phyloP scores from a whole-genome alignment of 2,113 vertebrate species.

The Tinamus guttatus region DNA sequence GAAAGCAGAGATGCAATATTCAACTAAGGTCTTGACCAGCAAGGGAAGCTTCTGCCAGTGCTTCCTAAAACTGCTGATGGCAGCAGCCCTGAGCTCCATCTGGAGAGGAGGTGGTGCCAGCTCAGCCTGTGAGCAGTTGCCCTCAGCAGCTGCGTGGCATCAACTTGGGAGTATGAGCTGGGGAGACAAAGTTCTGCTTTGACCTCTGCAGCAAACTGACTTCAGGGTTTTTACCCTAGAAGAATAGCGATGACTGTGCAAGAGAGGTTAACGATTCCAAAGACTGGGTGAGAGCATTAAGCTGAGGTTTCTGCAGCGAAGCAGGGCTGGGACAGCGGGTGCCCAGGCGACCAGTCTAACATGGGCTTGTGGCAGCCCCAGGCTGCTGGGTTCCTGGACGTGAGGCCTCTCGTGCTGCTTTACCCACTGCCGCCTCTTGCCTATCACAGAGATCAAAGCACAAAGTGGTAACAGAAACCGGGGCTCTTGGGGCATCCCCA shows the following conservation, averaged over 20 bases:
- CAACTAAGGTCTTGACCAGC: not conserved
- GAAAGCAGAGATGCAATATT: not conserved
- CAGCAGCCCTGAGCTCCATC: not conserved
- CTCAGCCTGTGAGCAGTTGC: not conserved
- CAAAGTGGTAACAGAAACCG: not conserved
- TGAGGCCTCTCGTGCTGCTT: not conserved
- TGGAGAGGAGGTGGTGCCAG: not conserved
- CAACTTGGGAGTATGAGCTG: not conserved
- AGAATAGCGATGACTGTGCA: not conserved
- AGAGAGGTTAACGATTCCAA: not conserved
- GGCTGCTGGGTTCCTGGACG: not conserved
- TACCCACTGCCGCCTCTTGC: not conserved
- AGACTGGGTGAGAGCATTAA: not conserved
- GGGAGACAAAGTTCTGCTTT: not conserved
- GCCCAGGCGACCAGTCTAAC: not conserved
- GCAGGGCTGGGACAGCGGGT: not conserved
- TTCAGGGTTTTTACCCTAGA: not conserved
- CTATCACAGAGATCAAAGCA: not conserved
- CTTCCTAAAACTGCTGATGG: not conserved
- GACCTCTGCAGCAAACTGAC: not conserved
- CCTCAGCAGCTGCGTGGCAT: not conserved
- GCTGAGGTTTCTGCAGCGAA: not conserved
- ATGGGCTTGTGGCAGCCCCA: not conserved
- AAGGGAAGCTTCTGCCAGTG: not conserved
- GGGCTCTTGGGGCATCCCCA: not conserved